Percentiles rank a stretch among this genome's conserved stretches.
Evolutionary conservation across 2,888 invertebrate species (phyloP).

Genomic region (Limnephilus marmoratus): DNA sequence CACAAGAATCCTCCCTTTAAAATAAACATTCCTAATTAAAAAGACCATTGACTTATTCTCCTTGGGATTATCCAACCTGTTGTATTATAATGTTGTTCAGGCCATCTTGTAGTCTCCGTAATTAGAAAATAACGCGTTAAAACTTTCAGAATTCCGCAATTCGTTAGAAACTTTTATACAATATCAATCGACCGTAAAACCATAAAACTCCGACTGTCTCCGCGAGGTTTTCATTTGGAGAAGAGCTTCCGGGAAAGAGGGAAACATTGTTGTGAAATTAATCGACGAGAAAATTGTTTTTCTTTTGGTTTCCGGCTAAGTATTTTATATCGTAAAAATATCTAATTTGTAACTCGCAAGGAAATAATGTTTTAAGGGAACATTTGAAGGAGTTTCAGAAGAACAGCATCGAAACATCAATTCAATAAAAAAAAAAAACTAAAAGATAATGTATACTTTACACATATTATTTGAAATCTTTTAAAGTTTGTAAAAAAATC

Average conservation of each 20-base stretch:
- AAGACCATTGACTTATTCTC: background rate
- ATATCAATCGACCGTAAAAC: background rate
- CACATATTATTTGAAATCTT: too few relatives aligned
- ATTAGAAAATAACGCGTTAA: background rate
- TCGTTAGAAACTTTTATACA: background rate
- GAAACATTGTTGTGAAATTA: background rate
- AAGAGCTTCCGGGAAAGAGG: background rate
- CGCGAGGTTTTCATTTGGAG: background rate
- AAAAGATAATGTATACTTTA: too few relatives aligned
- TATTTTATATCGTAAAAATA: background rate
- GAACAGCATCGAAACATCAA: too few relatives aligned
- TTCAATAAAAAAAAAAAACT: too few relatives aligned
- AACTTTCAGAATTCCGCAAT: slow-evolving; percentile 2
- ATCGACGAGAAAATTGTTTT: background rate
- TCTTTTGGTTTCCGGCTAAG: background rate
- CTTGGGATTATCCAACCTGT: background rate
- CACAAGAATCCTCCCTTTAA: background rate
- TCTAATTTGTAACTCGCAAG: background rate
- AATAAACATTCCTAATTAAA: background rate
- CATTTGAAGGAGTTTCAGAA: background rate
- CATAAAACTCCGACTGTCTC: slow-evolving; percentile 2
- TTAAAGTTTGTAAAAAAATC: too few relatives aligned
- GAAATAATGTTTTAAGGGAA: background rate
- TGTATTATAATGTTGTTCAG: background rate
- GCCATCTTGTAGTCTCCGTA: background rate